Conservation (phyloP, 2,888 invertebrate genomes). For the Phyllotreta striolata region DNA sequence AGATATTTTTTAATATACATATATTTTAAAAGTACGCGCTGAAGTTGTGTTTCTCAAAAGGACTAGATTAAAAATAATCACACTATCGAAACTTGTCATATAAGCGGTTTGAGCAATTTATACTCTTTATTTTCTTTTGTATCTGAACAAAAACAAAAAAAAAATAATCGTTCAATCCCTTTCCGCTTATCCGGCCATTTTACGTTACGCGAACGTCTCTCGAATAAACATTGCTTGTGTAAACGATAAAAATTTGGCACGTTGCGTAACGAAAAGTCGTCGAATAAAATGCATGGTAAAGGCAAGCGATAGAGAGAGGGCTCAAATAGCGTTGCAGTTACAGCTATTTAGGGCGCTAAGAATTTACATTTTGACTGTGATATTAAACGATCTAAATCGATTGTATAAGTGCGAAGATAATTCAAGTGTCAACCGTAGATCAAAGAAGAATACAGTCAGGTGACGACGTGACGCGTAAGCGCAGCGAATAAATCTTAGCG, state of each 20-base stretch:
- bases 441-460: conserved; percentile 48
- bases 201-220: no score
- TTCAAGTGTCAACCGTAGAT: conserved; percentile 12
- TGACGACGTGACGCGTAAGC: conserved; percentile 39
- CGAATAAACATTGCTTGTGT: no score
- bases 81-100: no score
- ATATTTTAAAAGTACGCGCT: conserved; percentile 4
- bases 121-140: no score
- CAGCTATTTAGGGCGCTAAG: conserved; percentile 61
- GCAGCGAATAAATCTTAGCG: conserved; percentile 56
- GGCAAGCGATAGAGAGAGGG: conserved; percentile 36
- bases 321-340: conserved; percentile 59
- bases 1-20: conserved; percentile 3
- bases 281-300: conserved; percentile 14
- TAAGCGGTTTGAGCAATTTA: no score
- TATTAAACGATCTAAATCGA: conserved; percentile 56
- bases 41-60: conserved; percentile 21
- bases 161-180: background rate
- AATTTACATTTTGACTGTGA: conserved; percentile 60
- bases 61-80: background rate
- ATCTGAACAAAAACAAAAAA: background rate
- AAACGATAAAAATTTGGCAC: no score
- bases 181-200: no score
- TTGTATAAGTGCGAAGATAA: conserved; percentile 34
- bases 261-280: no score